Percentiles rank a stretch among this genome's conserved stretches.
phyloP scores from a whole-genome alignment of 2,113 vertebrate genomes.

The Theropithecus gelada region DNA sequence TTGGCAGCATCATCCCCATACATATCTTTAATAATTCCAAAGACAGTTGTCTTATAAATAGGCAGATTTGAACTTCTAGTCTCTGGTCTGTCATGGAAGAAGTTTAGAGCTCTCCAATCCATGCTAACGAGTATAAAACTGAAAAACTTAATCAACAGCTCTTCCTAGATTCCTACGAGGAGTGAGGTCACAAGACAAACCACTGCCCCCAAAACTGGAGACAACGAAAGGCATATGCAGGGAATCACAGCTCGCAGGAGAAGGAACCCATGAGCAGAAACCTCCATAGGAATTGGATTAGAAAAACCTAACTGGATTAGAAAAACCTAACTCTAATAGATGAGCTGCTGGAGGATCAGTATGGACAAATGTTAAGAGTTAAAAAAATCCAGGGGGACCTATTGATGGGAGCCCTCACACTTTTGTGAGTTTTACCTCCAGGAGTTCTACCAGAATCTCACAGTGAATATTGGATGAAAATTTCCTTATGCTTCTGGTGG shows the following conservation, averaged over 20 bases:
- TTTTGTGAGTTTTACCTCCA: neutral
- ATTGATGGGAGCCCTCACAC: neutral
- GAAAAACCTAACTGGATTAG: neutral
- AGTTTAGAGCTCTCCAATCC: neutral
- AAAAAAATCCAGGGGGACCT: neutral
- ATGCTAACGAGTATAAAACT: neutral
- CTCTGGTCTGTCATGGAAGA: neutral
- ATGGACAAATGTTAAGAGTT: neutral
- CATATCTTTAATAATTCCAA: neutral
- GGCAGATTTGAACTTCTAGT: neutral
- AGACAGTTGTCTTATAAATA: neutral
- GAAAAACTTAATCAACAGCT: neutral
- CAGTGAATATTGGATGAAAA: neutral
- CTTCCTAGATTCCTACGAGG: neutral
- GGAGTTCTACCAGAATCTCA: neutral
- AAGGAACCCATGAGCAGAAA: neutral
- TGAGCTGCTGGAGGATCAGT: neutral
- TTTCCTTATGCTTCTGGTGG: neutral
- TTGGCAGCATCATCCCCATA: neutral
- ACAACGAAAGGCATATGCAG: neutral
- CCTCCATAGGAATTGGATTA: neutral
- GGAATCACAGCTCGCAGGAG: neutral
- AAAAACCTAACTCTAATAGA: neutral
- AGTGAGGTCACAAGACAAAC: neutral
- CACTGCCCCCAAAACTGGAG: neutral